Evolutionary conservation across 2,797 vertebrate genomes (phyloP).

Genomic region (Anomalospiza imberbis): DNA sequence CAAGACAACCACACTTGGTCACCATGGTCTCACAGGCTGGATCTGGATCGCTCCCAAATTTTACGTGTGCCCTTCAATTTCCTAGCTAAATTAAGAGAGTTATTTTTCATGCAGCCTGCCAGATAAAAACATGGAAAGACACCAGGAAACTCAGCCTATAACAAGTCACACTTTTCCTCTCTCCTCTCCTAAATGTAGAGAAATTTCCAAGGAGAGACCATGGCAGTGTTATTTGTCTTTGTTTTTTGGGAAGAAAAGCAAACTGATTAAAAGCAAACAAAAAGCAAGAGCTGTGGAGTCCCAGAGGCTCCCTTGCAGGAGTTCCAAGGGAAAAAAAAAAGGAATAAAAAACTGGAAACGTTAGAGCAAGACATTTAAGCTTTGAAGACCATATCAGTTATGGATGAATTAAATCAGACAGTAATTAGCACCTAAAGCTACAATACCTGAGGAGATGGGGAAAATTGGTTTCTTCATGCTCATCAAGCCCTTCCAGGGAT

Average conservation of each 20-base stretch:
- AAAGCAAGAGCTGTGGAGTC: neutral
- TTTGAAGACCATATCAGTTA: neutral
- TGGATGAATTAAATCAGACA: slow-evolving; percentile 18
- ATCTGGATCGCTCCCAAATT: neutral
- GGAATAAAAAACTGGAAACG: neutral
- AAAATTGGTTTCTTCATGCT: neutral
- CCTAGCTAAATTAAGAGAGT: neutral
- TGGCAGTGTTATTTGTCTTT: neutral
- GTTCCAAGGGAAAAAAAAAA: slow-evolving; percentile 8
- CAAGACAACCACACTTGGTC: rapidly evolving
- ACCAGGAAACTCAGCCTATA: neutral
- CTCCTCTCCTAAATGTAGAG: neutral
- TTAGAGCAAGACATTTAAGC: slow-evolving; percentile 8
- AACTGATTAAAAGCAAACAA: slow-evolving; percentile 45
- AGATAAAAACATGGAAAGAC: neutral
- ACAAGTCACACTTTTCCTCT: neutral
- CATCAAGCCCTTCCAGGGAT: neutral
- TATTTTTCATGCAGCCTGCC: neutral
- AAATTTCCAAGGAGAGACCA: neutral
- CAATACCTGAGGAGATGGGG: neutral
- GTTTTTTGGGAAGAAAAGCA: neutral
- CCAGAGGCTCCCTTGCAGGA: neutral
- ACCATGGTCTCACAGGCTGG: rapidly evolving
- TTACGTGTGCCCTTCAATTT: rapidly evolving
- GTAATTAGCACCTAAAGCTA: neutral